Base-by-base conservation (phyloP, 1,140 invertebrate genomes). In the Leptopilina clavipes region DNA sequence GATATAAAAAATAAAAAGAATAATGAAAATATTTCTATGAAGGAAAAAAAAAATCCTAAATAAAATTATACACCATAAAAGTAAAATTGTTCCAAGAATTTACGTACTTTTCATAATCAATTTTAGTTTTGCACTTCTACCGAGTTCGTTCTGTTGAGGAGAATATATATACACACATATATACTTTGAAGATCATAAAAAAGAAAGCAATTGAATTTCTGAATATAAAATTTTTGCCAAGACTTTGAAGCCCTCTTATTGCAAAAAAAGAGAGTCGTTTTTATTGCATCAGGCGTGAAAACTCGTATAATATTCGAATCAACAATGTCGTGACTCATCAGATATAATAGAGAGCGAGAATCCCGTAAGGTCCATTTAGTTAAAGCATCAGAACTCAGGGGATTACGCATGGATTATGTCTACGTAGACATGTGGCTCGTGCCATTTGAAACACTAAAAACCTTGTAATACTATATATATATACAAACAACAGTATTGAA, bases 331-430 rank as follows among this genome's bases (percentile, higher is more conserved):
- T 65, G 56, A 65, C 19, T 65, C 56, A 65, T 65, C 56, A 65
- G 19, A 31, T 31, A 31, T 65, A 65, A 65, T 65, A 31, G 14
- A 65, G 56, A 65, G 14, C 56, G 56, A 65, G 59, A 65, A 65
- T 65, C 59, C 59, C 59, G 59, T 65, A 65, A 37, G 59, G 59
- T 37, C 22, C 59, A 22, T 65, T 37, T 65, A 65, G 59, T 65
- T 52, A 65, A n/a, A 65, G 59, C 59, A 65, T 65, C 25, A 31
- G 59, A 59, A 59, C 56, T 59, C 56, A 14, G 11, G 56, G 54
- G 59, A 65, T 65, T 65, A 65, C 19, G 56, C 12, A 59, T 59
- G 56, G 22, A 59, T 59, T 65, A 65, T 31, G 25, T 19, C 52
- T 31, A 65, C 22, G 22, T 25, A 65, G 59, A 25, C 59, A 65